Evolutionary conservation across 2,113 vertebrate species (phyloP), one percentile per base, ranked within the genome.

Genomic region (Antennarius striatus): DNA sequence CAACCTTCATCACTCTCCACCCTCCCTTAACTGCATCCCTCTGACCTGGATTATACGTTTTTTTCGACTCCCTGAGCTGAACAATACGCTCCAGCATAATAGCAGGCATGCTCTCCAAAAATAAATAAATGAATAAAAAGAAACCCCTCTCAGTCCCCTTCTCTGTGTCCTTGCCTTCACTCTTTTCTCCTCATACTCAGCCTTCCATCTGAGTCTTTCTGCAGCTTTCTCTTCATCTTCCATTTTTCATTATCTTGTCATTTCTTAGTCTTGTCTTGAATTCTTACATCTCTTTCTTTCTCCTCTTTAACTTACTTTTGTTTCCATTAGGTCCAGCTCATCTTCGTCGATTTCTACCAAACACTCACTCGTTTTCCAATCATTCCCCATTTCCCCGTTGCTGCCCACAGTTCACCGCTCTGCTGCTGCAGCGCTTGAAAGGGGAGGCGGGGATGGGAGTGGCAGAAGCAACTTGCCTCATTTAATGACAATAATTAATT

Each of bases 401-500:
- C 67, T n/a, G 48, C 77, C 77, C 83, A 84, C 88, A 86, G 85
- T 84, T 72, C 82, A 81, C 63, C 75, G 80, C 82, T 72, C 80
- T 74, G 69, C 71, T 40, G 11, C 66, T 71, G 70, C 56, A 87
- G 79, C 50, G 59, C 45, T 58, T 0, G 15, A 42, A 54, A 76
- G 63, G 22, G 30, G 6, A 39, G 16, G 52, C 5, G 36, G 56
- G 63, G 5, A 36, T 43, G 42, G 36, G 45, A 36, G 58, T 69
- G 52, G 61, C 5, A 29, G 29, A n/a, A 58, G 63, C 60, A 62
- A 72, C 78, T 86, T 54, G 86, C 85, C 85, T 88, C 84, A 88
- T 89, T 91, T 90, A 84, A 88, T 89, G 86, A 89, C 89, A 86
- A 88, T 88, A 91, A 90, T 90, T 92, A 88, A 89, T 90, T 89